Evolutionary conservation across 2,888 invertebrate species (phyloP).

Genomic region (Siphonodentalium dalli): DNA sequence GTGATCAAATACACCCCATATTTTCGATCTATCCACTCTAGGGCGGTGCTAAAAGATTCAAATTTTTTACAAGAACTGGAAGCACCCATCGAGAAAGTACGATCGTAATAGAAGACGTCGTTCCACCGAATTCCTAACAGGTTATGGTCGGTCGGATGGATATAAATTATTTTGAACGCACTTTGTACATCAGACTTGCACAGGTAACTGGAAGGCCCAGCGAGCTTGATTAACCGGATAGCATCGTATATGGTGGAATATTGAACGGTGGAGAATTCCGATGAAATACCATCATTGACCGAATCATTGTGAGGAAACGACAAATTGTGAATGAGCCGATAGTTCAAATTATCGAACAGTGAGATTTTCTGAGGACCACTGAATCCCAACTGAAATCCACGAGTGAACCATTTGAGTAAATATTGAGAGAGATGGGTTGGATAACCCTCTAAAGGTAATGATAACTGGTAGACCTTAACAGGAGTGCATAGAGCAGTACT

Average conservation of each 20-base stretch:
- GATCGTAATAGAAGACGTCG: neutral
- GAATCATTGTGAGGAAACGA: constrained; percentile 1
- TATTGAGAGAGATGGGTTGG: no score
- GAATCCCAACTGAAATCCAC: no score
- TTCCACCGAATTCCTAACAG: constrained; percentile 6
- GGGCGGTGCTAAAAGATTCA: constrained; percentile 5
- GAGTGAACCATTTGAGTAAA: no score
- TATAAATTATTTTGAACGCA: neutral
- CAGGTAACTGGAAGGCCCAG: neutral
- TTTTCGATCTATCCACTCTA: constrained; percentile 13
- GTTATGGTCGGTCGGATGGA: constrained; percentile 1
- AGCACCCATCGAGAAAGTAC: constrained; percentile 8
- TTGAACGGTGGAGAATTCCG: neutral
- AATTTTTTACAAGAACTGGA: no score
- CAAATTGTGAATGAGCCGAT: constrained; percentile 7
- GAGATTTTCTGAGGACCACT: no score
- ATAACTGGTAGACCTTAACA: no score
- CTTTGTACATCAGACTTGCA: constrained; percentile 2
- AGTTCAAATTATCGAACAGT: no score
- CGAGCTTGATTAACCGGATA: neutral
- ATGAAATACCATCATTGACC: constrained; percentile 10
- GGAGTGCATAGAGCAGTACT: no score
- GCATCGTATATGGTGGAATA: constrained; percentile 7
- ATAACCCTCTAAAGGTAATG: no score
- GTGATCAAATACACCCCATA: neutral